A percentile compares a stretch with the other conserved stretches of the same genome.
phyloP scores from a whole-genome alignment of 2,797 vertebrate genomes.

The Oreortyx pictus region DNA sequence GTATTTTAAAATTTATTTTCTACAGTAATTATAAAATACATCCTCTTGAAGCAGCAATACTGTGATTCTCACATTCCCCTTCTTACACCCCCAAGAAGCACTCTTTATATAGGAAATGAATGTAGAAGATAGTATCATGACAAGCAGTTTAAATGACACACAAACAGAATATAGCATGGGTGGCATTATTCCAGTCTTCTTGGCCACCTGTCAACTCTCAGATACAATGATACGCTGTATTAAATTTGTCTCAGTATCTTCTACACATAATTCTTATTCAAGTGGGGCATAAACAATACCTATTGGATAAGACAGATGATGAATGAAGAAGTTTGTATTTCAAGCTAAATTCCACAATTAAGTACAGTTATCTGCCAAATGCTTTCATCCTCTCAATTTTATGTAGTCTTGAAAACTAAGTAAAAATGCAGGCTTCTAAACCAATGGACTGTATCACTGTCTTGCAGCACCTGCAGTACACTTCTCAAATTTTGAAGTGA shows the following conservation, averaged over 20 bases:
- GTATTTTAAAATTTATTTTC: background rate
- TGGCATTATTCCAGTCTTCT: slow-evolving; percentile 24
- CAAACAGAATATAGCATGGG: background rate
- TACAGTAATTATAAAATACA: background rate
- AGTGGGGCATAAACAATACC: background rate
- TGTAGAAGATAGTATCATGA: slow-evolving; percentile 4
- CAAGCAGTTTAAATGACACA: background rate
- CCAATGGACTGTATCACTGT: background rate
- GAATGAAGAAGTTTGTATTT: background rate
- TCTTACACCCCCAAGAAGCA: background rate
- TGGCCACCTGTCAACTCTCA: slow-evolving; percentile 20
- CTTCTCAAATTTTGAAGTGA: background rate
- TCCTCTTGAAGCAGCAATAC: background rate
- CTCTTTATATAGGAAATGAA: background rate
- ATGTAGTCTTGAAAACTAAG: slow-evolving; percentile 13
- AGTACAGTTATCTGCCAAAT: background rate
- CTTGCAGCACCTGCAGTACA: background rate
- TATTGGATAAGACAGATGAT: background rate
- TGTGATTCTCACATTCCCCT: background rate
- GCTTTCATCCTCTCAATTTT: slow-evolving; percentile 26
- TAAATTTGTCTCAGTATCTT: background rate
- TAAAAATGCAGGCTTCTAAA: background rate
- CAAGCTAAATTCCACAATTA: slow-evolving; percentile 43
- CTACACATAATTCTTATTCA: slow-evolving; percentile 1
- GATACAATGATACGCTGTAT: slow-evolving; percentile 1